These are phyloP conservation scores for Clepsis dumicolana DNA, from an alignment of 2,888 invertebrate species.

Conservation along the genomic window DNA sequence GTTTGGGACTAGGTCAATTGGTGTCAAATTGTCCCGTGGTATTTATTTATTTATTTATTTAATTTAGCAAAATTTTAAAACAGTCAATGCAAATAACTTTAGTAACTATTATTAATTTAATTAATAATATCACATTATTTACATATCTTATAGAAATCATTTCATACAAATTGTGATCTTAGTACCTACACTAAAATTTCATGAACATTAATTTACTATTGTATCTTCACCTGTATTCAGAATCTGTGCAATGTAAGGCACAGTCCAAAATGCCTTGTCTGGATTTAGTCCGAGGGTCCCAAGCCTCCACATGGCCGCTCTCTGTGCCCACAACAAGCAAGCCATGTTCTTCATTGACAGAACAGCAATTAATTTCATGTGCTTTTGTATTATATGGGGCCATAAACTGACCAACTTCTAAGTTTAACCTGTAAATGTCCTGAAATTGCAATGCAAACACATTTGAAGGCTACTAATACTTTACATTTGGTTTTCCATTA, in stretches of 20 bases:
- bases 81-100: no score
- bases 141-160: no score
- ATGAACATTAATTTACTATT: no score
- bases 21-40: no score
- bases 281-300: constrained; percentile 95
- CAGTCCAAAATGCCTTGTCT: constrained; percentile 94
- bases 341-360: constrained; percentile 95
- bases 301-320: constrained; percentile 97
- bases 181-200: no score
- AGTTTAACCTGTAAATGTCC: constrained; percentile 98
- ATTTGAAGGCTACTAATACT: neutral
- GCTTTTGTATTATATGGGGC: constrained; percentile 93
- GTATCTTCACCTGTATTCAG: constrained; percentile 77
- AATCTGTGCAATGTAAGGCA: constrained; percentile 87
- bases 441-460: constrained; percentile 63
- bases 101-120: no score
- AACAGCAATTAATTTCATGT: constrained; percentile 92
- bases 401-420: constrained; percentile 97
- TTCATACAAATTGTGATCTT: no score
- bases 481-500: no score
- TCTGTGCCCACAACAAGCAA: constrained; percentile 94
- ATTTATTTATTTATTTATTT: no score
- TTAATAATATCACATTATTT: no score
- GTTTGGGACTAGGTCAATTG: no score
- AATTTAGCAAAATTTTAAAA: no score